A percentile compares a stretch with the other conserved stretches of the same genome.
Evolutionary conservation across 2,113 vertebrate genomes (phyloP).

Genomic region (Recurvirostra avosetta): DNA sequence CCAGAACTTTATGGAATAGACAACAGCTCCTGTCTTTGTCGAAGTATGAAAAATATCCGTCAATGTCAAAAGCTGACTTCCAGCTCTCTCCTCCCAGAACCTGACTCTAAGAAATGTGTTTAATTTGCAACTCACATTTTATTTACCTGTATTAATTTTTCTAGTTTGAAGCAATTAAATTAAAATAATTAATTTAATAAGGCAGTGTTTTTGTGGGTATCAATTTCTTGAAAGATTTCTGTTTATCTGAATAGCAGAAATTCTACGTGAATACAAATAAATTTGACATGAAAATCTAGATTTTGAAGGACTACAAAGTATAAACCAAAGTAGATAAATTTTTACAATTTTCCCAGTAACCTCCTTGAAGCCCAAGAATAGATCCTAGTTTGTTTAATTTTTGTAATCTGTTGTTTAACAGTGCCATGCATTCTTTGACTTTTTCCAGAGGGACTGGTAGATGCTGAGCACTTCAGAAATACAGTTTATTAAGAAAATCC

Average conservation of each 20-base stretch:
- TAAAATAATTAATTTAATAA: background rate
- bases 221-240: background rate
- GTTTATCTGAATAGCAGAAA: background rate
- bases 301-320: background rate
- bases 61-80: background rate
- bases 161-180: background rate
- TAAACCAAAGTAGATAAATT: background rate
- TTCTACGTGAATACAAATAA: background rate
- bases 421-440: background rate
- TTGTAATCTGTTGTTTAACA: background rate
- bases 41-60: background rate
- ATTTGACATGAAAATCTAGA: background rate
- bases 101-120: background rate
- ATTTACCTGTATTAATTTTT: background rate
- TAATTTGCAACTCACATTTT: background rate
- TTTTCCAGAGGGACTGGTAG: background rate
- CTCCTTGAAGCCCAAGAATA: background rate
- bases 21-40: background rate
- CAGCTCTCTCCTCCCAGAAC: background rate
- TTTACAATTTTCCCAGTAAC: background rate
- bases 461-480: background rate
- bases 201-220: background rate
- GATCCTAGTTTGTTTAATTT: background rate
- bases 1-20: background rate
- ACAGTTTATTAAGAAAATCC: background rate